Evolutionary conservation across 2,888 invertebrate species (phyloP).

Genomic region (Scaptomyza flava): DNA sequence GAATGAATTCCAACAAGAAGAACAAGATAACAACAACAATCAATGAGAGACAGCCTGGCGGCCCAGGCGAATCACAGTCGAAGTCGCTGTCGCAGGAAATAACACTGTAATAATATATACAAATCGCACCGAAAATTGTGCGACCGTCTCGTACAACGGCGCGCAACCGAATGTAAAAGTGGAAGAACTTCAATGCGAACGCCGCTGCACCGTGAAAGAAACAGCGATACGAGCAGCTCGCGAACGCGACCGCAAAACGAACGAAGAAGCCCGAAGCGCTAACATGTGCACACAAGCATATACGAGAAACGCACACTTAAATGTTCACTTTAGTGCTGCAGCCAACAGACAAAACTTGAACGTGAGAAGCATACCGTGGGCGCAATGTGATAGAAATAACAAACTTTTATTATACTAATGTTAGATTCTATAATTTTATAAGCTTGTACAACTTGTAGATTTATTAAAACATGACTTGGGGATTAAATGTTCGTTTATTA

Average conservation of each 20-base stretch:
- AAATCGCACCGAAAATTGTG: slow-evolving; percentile 80
- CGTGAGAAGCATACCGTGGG: slow-evolving; percentile 42
- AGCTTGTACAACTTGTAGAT: not conserved
- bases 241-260: slow-evolving; percentile 13
- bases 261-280: slow-evolving; percentile 29
- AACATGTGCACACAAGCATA: slow-evolving; percentile 21
- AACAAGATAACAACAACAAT: slow-evolving; percentile 22
- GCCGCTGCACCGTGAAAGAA: slow-evolving; percentile 41
- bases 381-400: slow-evolving; percentile 27
- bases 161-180: slow-evolving; percentile 83
- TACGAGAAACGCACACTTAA: slow-evolving; percentile 10
- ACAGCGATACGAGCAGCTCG: slow-evolving; percentile 20
- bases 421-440: not conserved
- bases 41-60: slow-evolving; percentile 35
- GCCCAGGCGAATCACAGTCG: slow-evolving; percentile 43
- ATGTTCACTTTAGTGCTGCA: slow-evolving; percentile 40
- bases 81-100: slow-evolving; percentile 15
- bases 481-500: no score
- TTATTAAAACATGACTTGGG: not conserved
- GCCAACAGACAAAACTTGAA: slow-evolving; percentile 23
- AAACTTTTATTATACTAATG: not conserved
- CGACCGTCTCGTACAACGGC: slow-evolving; percentile 84
- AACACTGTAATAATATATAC: slow-evolving; percentile 1
- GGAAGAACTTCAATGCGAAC: slow-evolving; percentile 65
- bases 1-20: slow-evolving; percentile 23